Evolutionary conservation across 2,113 vertebrate genomes (phyloP).

Genomic region (Dasyurus viverrinus): DNA sequence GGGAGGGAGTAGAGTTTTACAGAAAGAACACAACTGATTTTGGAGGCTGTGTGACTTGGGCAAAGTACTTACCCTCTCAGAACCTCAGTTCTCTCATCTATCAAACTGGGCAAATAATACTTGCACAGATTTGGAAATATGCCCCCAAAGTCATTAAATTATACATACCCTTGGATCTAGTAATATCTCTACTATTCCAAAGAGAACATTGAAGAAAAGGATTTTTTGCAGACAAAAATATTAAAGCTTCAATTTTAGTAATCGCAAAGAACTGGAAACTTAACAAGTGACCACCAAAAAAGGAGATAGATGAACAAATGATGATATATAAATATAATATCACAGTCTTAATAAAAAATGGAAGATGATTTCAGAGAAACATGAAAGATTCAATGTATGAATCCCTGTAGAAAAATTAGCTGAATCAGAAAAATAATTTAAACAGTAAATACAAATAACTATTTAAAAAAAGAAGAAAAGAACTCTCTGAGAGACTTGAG

Average conservation of each 20-base stretch:
- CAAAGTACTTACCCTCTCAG: not conserved
- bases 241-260: not conserved
- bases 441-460: not conserved
- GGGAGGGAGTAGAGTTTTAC: not conserved
- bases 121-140: not conserved
- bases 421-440: not conserved
- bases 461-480: not conserved
- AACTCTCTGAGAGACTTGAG: not conserved
- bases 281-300: not conserved
- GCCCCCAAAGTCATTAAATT: not conserved
- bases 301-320: not conserved
- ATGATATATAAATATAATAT: not conserved
- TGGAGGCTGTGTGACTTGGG: not conserved
- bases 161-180: not conserved
- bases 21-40: not conserved
- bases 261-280: not conserved
- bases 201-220: not conserved
- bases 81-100: not conserved
- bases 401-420: not conserved
- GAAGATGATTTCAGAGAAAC: not conserved
- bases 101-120: not conserved
- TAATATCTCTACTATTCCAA: not conserved
- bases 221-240: not conserved
- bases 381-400: not conserved
- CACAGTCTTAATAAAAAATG: not conserved